Base-by-base conservation (phyloP, 2,113 vertebrate genomes). In the Menidia beryllina region DNA sequence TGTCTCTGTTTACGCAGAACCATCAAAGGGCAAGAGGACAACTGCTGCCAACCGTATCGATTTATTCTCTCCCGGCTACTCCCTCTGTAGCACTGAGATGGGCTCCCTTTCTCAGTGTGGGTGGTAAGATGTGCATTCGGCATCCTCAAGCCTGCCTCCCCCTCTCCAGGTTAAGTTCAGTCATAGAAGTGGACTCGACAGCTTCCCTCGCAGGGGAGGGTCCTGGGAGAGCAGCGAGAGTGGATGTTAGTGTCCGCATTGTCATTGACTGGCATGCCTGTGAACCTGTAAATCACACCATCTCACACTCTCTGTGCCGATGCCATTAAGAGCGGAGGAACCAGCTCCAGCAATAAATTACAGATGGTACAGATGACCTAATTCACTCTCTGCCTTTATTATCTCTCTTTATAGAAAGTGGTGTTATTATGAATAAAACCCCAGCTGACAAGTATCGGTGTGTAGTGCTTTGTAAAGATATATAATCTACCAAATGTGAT, bases 11-110 rank as follows among this genome's bases (percentile, higher is more conserved):
- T 70, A 72, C 30, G 12, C 55, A 47, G 50, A 72, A 7, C 60
- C 65, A 57, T 83, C 64, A 69, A 77, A 85, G 78, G 82, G 72
- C 72, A 78, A 83, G 62, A 84, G 80, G 77, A 86, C 76, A 76
- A 69, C 59, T 64, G 69, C 80, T 69, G 63, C 70, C 69, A 63
- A 19, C 21, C 1, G 3, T 60, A 89, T 88, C 45, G 86, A 88
- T 88, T 79, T 72, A 66, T 81, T 70, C 80, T 39, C 70, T 51
- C 60, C 9, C 11, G 30, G 64, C 54, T 72, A 41, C 63, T 67
- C 53, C 62, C 57, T 72, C 75, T 26, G 24, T 68, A 43, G 63
- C 43, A 49, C 38, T 66, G 15, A 43, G 51, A 83, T 75, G 65
- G 25, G 51, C 82, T 84, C 50, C 55, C 45, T 50, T 12, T 65